These are phyloP conservation scores for Siphlonurus alternatus DNA, from an alignment of 2,888 invertebrate genomes.

Conservation along the genomic window DNA sequence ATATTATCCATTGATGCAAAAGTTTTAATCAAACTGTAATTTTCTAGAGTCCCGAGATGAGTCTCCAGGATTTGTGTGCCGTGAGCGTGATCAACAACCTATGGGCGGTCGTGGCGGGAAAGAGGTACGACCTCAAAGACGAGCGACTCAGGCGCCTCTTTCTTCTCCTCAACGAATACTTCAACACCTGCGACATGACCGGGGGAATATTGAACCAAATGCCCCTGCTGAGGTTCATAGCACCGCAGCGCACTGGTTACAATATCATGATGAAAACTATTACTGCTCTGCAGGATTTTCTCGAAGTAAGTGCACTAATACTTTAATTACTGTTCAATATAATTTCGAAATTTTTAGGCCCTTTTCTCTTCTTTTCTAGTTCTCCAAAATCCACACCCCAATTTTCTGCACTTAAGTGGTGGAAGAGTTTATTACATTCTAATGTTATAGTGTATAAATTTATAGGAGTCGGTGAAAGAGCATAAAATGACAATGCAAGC, in stretches of 20 bases:
- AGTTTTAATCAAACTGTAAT: no score
- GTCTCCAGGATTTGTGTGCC: slow-evolving; percentile 4
- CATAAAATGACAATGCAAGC: slow-evolving; percentile 14
- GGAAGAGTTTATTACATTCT: no score
- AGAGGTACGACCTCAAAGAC: neutral
- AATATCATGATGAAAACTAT: slow-evolving; percentile 33
- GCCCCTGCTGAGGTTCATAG: slow-evolving; percentile 46
- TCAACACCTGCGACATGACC: slow-evolving; percentile 30
- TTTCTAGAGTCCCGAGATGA: neutral
- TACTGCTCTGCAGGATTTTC: slow-evolving; percentile 34
- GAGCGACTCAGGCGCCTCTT: neutral
- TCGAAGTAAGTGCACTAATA: no score
- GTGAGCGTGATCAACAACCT: slow-evolving; percentile 5
- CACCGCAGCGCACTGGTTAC: slow-evolving; percentile 45
- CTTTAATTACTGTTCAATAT: no score
- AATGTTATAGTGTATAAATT: neutral
- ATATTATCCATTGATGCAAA: no score
- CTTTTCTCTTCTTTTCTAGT: no score
- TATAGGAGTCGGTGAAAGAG: slow-evolving; percentile 19
- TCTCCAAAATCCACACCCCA: no score
- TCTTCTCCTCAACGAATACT: slow-evolving; percentile 1
- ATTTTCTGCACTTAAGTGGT: no score
- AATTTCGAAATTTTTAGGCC: no score
- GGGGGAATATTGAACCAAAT: slow-evolving; percentile 51
- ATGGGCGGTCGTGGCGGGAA: slow-evolving; percentile 6